Percentiles rank a stretch among this genome's conserved stretches.
Evolutionary conservation across 2,797 vertebrate genomes (phyloP).

Genomic region (Oreortyx pictus): DNA sequence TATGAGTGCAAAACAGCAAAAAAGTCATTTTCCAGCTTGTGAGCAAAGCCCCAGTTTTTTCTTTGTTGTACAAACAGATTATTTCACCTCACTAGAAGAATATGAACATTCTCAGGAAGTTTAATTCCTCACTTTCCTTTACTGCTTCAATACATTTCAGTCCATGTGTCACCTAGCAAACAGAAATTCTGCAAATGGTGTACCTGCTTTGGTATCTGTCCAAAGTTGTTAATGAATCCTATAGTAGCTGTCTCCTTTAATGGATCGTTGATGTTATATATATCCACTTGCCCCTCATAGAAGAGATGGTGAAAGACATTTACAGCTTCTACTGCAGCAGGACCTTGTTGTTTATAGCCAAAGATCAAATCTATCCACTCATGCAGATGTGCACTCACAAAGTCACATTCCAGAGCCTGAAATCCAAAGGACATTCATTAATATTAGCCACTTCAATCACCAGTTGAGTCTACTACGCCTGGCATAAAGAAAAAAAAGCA

Average conservation of each 20-base stretch:
- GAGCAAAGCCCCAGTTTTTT: background rate
- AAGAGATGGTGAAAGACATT: constrained; percentile 99
- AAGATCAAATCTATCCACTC: constrained; percentile 99
- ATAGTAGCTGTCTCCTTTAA: constrained; percentile 98
- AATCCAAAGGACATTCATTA: constrained; percentile 40
- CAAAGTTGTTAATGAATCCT: constrained; percentile 99
- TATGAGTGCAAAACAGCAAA: background rate
- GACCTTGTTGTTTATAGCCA: constrained; percentile 98
- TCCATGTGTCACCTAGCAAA: background rate
- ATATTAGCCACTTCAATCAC: accelerated
- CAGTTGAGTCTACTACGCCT: background rate
- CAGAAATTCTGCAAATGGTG: background rate
- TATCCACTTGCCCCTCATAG: constrained; percentile 99
- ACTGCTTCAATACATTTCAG: background rate
- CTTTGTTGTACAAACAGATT: background rate
- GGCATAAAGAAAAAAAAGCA: background rate
- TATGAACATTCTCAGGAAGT: background rate
- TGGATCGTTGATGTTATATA: constrained; percentile 99
- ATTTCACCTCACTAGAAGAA: background rate
- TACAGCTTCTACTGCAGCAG: constrained; percentile 93
- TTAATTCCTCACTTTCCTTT: background rate
- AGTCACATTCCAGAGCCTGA: constrained; percentile 97
- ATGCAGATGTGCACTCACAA: constrained; percentile 95
- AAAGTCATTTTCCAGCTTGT: background rate
- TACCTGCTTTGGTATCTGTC: constrained; percentile 99